phyloP scores from a whole-genome alignment of 2,113 vertebrate species.

The Halichoerus grypus region DNA sequence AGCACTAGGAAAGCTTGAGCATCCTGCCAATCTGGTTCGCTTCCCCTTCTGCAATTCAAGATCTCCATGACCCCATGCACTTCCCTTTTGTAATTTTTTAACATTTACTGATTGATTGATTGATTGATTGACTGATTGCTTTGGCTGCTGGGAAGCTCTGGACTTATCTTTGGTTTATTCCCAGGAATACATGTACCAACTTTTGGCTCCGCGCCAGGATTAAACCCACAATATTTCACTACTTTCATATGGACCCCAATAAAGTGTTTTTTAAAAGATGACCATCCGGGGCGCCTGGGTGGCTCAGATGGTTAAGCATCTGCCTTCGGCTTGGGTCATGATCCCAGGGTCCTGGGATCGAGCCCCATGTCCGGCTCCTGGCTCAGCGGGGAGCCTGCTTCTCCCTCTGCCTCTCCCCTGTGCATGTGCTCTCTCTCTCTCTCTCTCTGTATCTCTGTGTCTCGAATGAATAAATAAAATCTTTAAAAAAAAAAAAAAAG shows the following conservation, averaged over 20 bases:
- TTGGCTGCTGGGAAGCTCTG: conserved; percentile 26
- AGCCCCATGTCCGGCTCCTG: too few species aligned
- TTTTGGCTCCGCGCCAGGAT: neutral
- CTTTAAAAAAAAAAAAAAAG: neutral
- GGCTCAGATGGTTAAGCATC: too few species aligned
- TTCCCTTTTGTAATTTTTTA: neutral
- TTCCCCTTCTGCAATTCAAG: conserved; percentile 3
- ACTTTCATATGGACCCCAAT: neutral
- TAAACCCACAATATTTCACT: neutral
- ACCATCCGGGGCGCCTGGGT: neutral
- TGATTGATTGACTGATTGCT: neutral
- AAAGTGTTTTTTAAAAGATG: neutral
- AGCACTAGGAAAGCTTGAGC: neutral
- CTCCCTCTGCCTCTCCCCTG: too few species aligned
- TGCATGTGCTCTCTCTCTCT: too few species aligned
- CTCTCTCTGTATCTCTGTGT: too few species aligned
- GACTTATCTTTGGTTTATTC: neutral
- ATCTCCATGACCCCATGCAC: neutral
- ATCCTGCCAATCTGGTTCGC: neutral
- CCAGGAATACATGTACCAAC: neutral
- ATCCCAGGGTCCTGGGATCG: too few species aligned
- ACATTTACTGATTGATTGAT: neutral
- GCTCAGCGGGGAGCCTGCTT: too few species aligned
- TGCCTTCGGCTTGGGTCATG: too few species aligned
- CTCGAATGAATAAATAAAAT: too few species aligned